Evolutionary conservation across 2,888 invertebrate genomes (phyloP).

Genomic region (Idaea biselata): DNA sequence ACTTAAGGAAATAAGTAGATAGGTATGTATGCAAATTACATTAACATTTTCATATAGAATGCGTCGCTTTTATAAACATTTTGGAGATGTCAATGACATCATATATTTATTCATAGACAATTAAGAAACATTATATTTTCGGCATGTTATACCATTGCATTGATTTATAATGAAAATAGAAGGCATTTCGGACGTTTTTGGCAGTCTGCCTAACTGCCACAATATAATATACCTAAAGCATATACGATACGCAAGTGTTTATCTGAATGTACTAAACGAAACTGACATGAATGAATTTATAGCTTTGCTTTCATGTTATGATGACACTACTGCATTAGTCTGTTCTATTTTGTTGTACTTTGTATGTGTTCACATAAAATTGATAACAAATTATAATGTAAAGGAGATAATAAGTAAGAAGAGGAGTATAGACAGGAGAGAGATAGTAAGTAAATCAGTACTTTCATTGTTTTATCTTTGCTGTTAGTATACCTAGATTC

Average conservation of each 20-base stretch:
- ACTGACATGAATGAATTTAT: constrained; percentile 41
- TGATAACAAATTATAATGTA: not conserved
- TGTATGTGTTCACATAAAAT: constrained; percentile 16
- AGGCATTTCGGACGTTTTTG: constrained; percentile 41
- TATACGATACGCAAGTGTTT: constrained; percentile 30
- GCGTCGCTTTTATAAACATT: constrained; percentile 14
- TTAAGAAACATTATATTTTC: constrained; percentile 24
- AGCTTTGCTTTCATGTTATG: constrained; percentile 30
- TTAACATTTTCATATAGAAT: constrained; percentile 18
- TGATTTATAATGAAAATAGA: constrained; percentile 40
- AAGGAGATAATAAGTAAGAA: too few species aligned
- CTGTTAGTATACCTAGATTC: too few species aligned
- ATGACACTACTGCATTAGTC: constrained; percentile 35
- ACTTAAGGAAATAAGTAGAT: constrained; percentile 13
- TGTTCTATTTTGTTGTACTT: constrained; percentile 32
- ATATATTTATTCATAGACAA: constrained; percentile 28
- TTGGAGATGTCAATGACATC: constrained; percentile 38
- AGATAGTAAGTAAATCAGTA: too few species aligned
- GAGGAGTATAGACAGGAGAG: too few species aligned
- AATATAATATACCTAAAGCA: constrained; percentile 24
- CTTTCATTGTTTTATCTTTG: too few species aligned
- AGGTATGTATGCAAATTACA: constrained; percentile 17
- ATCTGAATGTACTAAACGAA: constrained; percentile 38
- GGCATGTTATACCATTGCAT: constrained; percentile 26
- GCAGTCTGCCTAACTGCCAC: constrained; percentile 39